These are phyloP conservation scores for Thalpophila matura DNA, from an alignment of 2,888 invertebrate species.

Conservation along the genomic window DNA sequence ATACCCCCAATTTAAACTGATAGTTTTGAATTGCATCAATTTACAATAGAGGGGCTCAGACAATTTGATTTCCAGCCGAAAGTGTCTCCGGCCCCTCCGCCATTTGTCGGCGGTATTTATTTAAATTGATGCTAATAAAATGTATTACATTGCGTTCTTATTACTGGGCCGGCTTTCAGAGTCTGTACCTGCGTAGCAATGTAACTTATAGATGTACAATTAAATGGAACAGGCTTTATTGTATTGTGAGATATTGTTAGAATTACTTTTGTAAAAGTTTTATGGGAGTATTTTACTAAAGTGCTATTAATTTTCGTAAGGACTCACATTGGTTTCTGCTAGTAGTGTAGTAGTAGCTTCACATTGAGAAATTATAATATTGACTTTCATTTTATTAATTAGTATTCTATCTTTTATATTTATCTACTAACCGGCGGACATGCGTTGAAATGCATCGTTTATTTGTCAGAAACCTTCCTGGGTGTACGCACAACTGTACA, in stretches of 20 bases:
- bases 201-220: slow-evolving; percentile 13
- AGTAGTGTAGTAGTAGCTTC: no score
- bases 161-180: slow-evolving; percentile 21
- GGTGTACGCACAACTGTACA: no score
- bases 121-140: slow-evolving; percentile 67
- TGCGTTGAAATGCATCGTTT: no score
- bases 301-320: no score
- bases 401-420: no score
- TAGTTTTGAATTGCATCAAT: slow-evolving; percentile 49
- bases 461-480: no score
- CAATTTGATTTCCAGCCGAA: slow-evolving; percentile 57
- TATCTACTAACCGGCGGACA: no score
- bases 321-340: no score
- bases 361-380: no score
- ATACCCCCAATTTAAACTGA: slow-evolving; percentile 36
- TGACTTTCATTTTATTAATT: no score
- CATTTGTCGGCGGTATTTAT: slow-evolving; percentile 57
- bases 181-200: slow-evolving; percentile 23
- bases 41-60: slow-evolving; percentile 44
- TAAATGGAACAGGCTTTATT: slow-evolving; percentile 4
- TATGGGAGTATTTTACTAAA: no score
- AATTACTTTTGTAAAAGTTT: neutral
- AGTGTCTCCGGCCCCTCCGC: slow-evolving; percentile 47
- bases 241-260: neutral
- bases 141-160: slow-evolving; percentile 62